Evolutionary conservation across 2,797 vertebrate species (phyloP).

Genomic region (Balearica regulorum): DNA sequence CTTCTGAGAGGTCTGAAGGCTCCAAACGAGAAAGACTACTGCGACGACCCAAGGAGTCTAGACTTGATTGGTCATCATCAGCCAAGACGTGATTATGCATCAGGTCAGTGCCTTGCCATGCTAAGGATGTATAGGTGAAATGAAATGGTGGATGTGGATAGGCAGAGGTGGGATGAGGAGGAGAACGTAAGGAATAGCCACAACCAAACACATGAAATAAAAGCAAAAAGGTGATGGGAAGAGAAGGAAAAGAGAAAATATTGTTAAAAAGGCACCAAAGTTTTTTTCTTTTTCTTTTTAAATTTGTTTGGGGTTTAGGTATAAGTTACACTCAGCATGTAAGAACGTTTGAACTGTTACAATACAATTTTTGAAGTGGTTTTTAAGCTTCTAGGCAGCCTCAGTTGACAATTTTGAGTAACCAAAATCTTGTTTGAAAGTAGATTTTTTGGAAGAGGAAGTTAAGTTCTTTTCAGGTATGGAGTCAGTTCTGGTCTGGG

Average conservation of each 20-base stretch:
- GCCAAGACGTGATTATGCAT: slow-evolving; percentile 99
- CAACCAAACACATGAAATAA: slow-evolving; percentile 84
- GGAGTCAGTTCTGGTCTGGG: background rate
- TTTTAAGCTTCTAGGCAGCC: slow-evolving; percentile 2
- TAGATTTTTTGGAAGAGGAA: background rate
- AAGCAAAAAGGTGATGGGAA: slow-evolving; percentile 82
- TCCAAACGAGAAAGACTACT: slow-evolving; percentile 95
- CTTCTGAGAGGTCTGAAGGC: slow-evolving; percentile 97
- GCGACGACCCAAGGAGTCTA: slow-evolving; percentile 93
- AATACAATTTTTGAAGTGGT: background rate
- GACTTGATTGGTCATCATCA: slow-evolving; percentile 92
- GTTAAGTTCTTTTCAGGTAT: background rate
- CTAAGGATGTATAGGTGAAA: slow-evolving; percentile 83
- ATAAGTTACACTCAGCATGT: slow-evolving; percentile 42
- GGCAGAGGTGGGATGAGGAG: slow-evolving; percentile 75
- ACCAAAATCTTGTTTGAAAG: background rate
- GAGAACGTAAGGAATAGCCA: slow-evolving; percentile 79
- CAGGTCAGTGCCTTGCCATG: slow-evolving; percentile 99
- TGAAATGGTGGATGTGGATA: slow-evolving; percentile 78
- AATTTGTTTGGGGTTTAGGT: slow-evolving; percentile 49
- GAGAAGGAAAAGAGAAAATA: slow-evolving; percentile 83
- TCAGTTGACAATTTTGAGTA: background rate
- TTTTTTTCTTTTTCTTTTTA: background rate
- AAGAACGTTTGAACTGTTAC: slow-evolving; percentile 13
- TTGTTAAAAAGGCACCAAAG: slow-evolving; percentile 78